These are phyloP conservation scores for Steinernema hermaphroditum DNA, from an alignment of 2,888 invertebrate species.

Conservation along the genomic window DNA sequence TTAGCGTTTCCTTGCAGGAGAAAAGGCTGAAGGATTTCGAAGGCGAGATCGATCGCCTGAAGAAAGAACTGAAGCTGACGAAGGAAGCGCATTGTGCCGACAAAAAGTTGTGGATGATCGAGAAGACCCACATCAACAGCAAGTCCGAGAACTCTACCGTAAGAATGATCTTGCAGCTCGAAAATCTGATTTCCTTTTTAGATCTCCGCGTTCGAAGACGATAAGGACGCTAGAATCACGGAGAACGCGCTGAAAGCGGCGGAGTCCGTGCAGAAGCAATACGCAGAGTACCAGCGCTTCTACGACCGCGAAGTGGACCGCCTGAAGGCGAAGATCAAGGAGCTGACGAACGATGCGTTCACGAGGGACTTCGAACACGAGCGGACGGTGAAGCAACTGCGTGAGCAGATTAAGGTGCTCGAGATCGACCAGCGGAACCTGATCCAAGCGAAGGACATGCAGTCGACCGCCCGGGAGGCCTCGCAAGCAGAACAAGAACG, in stretches of 20 bases:
- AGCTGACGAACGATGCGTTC: constrained; percentile 34
- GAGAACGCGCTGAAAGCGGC: constrained; percentile 58
- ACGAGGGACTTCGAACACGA: constrained; percentile 33
- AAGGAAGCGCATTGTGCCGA: constrained; percentile 67
- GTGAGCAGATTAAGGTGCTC: constrained; percentile 61
- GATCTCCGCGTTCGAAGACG: constrained; percentile 32
- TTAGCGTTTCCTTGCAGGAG: too few species aligned
- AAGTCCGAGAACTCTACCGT: constrained; percentile 18
- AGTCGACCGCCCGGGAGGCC: constrained; percentile 46
- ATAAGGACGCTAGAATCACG: constrained; percentile 49
- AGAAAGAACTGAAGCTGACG: constrained; percentile 53
- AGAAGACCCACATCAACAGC: constrained; percentile 36
- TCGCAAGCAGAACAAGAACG: constrained; percentile 61
- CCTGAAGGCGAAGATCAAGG: constrained; percentile 57
- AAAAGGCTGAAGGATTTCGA: constrained; percentile 81
- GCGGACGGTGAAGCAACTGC: constrained; percentile 42
- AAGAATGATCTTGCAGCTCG: too few species aligned
- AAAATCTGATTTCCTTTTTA: too few species aligned
- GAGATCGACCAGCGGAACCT: constrained; percentile 65
- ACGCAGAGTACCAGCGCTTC: constrained; percentile 62
- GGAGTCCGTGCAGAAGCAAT: constrained; percentile 58
- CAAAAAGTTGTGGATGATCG: constrained; percentile 54
- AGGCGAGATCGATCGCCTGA: constrained; percentile 76
- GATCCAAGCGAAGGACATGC: constrained; percentile 50
- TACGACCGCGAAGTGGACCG: constrained; percentile 60